Conservation (phyloP, 2,888 invertebrate species). For the Chydorus sphaericus region DNA sequence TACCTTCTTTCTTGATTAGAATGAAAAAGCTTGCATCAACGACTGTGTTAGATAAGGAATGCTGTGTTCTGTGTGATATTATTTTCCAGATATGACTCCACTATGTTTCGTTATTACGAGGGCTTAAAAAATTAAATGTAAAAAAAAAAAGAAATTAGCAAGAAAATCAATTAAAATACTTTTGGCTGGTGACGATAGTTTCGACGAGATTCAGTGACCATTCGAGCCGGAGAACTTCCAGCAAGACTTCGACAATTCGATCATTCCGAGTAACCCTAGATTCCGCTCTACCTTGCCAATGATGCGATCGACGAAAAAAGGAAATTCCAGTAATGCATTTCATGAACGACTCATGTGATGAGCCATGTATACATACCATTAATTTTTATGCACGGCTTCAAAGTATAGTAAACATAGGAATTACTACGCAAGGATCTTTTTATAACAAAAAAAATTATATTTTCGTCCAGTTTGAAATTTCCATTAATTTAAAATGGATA, state of each 20-base stretch:
- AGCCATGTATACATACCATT: too few relatives aligned
- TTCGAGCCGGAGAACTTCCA: constrained; percentile 60
- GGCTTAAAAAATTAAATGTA: too few relatives aligned
- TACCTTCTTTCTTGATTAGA: constrained; percentile 44
- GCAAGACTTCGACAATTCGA: constrained; percentile 40
- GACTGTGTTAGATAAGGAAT: constrained; percentile 21
- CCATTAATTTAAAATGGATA: too few relatives aligned
- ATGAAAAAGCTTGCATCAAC: constrained; percentile 52
- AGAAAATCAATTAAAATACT: too few relatives aligned
- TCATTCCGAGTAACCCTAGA: constrained; percentile 1
- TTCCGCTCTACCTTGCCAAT: constrained; percentile 50
- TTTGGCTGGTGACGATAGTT: constrained; percentile 37
- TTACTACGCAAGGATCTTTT: too few relatives aligned
- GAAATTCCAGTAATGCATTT: constrained; percentile 56
- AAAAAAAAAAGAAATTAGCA: too few relatives aligned
- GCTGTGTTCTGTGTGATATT: constrained; percentile 5
- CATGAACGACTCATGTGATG: too few relatives aligned
- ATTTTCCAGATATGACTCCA: not conserved
- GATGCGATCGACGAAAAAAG: constrained; percentile 56
- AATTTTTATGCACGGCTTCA: too few relatives aligned
- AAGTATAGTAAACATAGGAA: too few relatives aligned
- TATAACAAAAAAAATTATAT: too few relatives aligned
- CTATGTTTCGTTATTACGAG: not conserved
- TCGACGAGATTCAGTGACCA: constrained; percentile 58
- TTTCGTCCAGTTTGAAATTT: too few relatives aligned